These are phyloP conservation scores for Xanthorhoe spadicearia DNA, from an alignment of 2,888 invertebrate species.

Conservation along the genomic window DNA sequence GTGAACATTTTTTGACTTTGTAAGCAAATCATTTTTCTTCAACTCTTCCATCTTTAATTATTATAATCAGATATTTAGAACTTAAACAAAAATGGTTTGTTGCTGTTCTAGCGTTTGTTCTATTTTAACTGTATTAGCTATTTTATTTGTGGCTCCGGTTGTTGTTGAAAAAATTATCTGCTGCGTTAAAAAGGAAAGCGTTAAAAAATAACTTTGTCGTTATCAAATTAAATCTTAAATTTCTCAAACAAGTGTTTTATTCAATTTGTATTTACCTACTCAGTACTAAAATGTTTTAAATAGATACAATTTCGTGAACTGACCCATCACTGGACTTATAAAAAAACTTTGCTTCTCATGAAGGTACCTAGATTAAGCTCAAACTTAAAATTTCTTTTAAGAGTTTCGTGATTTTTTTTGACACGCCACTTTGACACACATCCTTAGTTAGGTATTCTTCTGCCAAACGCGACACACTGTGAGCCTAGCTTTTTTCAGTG, in stretches of 20 bases:
- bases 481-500: no score
- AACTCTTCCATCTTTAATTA: constrained; percentile 2
- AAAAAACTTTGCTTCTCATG: no score
- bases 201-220: constrained; percentile 12
- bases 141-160: constrained; percentile 44
- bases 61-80: not conserved
- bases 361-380: no score
- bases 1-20: constrained; percentile 29
- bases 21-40: constrained; percentile 40
- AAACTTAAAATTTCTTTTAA: no score
- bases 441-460: no score
- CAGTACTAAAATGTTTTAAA: no score
- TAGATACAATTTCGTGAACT: not conserved
- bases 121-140: constrained; percentile 34
- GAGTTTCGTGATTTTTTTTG: no score
- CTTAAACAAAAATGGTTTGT: constrained; percentile 45
- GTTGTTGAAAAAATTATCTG: constrained; percentile 45
- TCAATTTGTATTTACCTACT: not conserved
- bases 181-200: constrained; percentile 14
- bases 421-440: no score
- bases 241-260: constrained; percentile 31
- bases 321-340: not conserved
- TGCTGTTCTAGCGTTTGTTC: constrained; percentile 36
- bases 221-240: constrained; percentile 22
- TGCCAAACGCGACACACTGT: no score